Conservation (phyloP, 2,797 vertebrate species). For the Acrocephalus scirpaceus region DNA sequence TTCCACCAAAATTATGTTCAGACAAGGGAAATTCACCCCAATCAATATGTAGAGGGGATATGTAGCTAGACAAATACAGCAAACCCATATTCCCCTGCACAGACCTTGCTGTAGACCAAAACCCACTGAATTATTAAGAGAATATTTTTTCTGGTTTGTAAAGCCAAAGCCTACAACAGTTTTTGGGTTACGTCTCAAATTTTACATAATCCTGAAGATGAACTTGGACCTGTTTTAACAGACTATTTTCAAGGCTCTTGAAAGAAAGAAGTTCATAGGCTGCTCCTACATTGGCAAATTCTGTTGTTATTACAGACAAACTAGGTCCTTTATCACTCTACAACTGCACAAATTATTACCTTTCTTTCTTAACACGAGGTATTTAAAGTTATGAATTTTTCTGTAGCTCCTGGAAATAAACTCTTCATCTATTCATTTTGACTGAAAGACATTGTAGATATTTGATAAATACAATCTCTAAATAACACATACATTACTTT, state of each 20-base stretch:
- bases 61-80: neutral
- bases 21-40: neutral
- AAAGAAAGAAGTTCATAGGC: neutral
- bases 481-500: neutral
- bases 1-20: neutral
- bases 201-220: neutral
- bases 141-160: neutral
- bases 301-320: neutral
- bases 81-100: neutral
- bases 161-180: neutral
- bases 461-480: neutral
- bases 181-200: neutral
- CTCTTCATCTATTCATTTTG: neutral
- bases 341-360: neutral
- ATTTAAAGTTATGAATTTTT: neutral
- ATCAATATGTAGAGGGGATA: rapidly evolving
- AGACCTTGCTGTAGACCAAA: neutral
- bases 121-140: neutral
- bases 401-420: neutral
- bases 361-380: neutral
- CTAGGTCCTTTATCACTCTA: neutral
- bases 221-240: neutral
- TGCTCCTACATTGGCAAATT: neutral
- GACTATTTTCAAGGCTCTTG: neutral
- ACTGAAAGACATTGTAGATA: neutral